These are phyloP conservation scores for Oncorhynchus mykiss DNA, from an alignment of 2,113 vertebrate genomes.

Conservation along the genomic window DNA sequence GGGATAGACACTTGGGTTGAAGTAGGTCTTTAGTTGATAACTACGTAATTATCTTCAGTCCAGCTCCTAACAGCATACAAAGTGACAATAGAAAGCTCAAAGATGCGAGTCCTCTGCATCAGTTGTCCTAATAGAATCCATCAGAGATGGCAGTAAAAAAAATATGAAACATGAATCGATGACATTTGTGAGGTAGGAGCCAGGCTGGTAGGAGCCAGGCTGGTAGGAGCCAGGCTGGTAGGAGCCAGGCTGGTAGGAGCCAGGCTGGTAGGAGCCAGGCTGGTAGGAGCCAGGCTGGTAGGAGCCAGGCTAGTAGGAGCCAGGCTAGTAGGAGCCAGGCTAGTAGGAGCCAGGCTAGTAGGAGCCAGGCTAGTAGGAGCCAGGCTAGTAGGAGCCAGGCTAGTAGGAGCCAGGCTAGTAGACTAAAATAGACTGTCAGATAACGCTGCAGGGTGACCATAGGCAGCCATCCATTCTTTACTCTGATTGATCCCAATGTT, in stretches of 20 bases:
- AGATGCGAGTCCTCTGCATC: slow-evolving; percentile 28
- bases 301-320: background rate
- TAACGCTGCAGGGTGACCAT: slow-evolving; percentile 56
- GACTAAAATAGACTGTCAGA: slow-evolving; percentile 52
- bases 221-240: slow-evolving; percentile 24
- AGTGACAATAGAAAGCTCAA: slow-evolving; percentile 19
- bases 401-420: background rate
- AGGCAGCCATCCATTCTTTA: slow-evolving; percentile 22
- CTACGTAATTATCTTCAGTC: background rate
- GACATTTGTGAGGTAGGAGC: slow-evolving; percentile 36
- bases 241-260: slow-evolving; percentile 8
- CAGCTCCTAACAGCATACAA: background rate
- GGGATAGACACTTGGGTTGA: slow-evolving; percentile 1
- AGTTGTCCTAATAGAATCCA: slow-evolving; percentile 4
- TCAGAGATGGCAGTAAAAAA: slow-evolving; percentile 49
- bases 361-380: slow-evolving; percentile 8
- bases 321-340: background rate
- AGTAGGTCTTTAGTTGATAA: slow-evolving; percentile 33
- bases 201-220: slow-evolving; percentile 18
- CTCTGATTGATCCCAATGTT: slow-evolving; percentile 47
- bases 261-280: slow-evolving; percentile 19
- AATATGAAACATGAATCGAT: slow-evolving; percentile 63
- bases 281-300: slow-evolving; percentile 23
- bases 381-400: slow-evolving; percentile 19
- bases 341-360: slow-evolving; percentile 21